Percentiles rank a stretch among this genome's conserved stretches.
Conservation (phyloP, 2,888 invertebrate genomes). For the Drosophila nr. fundita region DNA sequence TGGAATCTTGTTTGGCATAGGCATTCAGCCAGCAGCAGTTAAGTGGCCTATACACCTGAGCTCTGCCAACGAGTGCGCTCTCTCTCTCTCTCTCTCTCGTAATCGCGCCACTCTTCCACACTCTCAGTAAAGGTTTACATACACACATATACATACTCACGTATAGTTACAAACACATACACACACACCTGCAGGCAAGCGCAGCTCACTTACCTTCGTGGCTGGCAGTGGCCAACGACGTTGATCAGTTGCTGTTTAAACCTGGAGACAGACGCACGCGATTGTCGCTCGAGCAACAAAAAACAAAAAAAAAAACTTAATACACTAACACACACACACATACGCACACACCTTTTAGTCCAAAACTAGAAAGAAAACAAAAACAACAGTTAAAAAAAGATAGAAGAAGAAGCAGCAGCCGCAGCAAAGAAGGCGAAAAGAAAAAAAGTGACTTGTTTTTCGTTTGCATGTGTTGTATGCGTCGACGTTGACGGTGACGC, state of each 20-base stretch:
- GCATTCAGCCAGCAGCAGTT: slow-evolving; percentile 36
- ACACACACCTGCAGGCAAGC: slow-evolving; percentile 43
- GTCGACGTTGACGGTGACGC: slow-evolving; percentile 47
- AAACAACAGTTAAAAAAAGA: slow-evolving; percentile 57
- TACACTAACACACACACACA: slow-evolving; percentile 33
- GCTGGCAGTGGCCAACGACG: slow-evolving; percentile 66
- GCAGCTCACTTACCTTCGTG: slow-evolving; percentile 73
- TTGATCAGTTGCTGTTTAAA: slow-evolving; percentile 73
- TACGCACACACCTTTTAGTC: slow-evolving; percentile 50
- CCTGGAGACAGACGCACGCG: slow-evolving; percentile 68
- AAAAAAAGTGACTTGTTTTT: slow-evolving; percentile 76
- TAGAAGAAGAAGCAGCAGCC: slow-evolving; percentile 58
- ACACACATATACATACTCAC: slow-evolving; percentile 1
- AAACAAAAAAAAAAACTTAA: slow-evolving; percentile 33
- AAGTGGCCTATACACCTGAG: slow-evolving; percentile 64
- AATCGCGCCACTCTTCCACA: slow-evolving; percentile 17
- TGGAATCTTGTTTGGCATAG: slow-evolving; percentile 74
- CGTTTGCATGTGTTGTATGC: slow-evolving; percentile 66
- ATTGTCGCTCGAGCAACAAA: slow-evolving; percentile 39
- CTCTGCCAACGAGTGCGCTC: slow-evolving; percentile 16
- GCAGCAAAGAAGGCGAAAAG: slow-evolving; percentile 59
- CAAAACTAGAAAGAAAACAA: slow-evolving; percentile 77
- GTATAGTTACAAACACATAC: slow-evolving; percentile 10
- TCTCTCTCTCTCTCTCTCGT: neutral
- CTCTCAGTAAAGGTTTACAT: slow-evolving; percentile 34